These are phyloP conservation scores for Dryocosmus kuriphilus DNA, from an alignment of 2,888 invertebrate species.

Conservation along the genomic window DNA sequence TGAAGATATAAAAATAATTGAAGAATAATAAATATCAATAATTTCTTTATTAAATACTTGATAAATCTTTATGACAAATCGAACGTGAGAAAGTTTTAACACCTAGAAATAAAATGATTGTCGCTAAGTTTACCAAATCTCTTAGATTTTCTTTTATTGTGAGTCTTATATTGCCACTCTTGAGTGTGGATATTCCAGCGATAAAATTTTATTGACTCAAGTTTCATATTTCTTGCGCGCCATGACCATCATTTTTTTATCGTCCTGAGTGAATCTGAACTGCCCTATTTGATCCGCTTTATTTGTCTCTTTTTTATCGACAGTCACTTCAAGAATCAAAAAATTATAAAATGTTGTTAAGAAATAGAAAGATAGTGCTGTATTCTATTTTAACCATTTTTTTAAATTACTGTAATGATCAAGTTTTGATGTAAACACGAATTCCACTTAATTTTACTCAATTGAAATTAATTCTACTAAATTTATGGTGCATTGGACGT, in stretches of 20 bases:
- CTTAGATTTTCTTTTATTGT: conserved; percentile 24
- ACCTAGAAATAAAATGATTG: background rate
- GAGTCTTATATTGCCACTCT: conserved; percentile 28
- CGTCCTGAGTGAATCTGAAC: conserved; percentile 20
- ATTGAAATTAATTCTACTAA: too few species aligned
- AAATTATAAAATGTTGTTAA: background rate
- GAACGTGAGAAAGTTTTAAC: background rate
- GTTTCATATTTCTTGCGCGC: conserved; percentile 27
- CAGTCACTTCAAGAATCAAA: background rate
- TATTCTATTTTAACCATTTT: too few species aligned
- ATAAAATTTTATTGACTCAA: conserved; percentile 35
- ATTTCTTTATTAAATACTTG: too few species aligned
- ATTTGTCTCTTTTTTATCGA: conserved; percentile 3
- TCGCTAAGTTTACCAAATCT: conserved; percentile 6
- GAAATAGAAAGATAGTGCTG: background rate
- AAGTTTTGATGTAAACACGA: too few species aligned
- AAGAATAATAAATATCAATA: background rate
- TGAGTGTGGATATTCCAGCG: background rate
- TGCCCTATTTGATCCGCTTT: conserved; percentile 2
- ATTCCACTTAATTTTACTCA: too few species aligned
- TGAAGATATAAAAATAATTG: background rate
- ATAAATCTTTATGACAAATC: background rate
- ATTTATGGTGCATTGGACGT: too few species aligned
- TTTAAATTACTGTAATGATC: too few species aligned
- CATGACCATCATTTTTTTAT: conserved; percentile 24